These are phyloP conservation scores for Bungarus multicinctus DNA, from an alignment of 2,113 vertebrate species.

Conservation along the genomic window DNA sequence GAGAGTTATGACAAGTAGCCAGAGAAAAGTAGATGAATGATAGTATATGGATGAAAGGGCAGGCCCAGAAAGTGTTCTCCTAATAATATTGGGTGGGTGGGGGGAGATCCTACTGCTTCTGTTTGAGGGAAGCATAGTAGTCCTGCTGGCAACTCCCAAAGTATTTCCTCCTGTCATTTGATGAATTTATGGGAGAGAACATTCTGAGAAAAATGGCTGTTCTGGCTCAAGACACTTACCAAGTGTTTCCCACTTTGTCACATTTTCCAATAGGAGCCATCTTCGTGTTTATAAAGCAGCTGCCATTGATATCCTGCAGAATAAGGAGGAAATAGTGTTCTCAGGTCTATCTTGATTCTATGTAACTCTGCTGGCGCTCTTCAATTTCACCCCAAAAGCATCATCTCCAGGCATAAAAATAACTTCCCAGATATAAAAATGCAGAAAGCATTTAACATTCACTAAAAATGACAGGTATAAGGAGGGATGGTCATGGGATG, in stretches of 20 bases:
- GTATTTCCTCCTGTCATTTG: not conserved
- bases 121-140: not conserved
- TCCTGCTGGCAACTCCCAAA: not conserved
- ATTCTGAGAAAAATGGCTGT: not conserved
- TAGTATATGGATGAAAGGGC: not conserved
- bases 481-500: not conserved
- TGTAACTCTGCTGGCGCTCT: not conserved
- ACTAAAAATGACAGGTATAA: not conserved
- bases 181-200: not conserved
- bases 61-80: not conserved
- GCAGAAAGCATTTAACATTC: not conserved
- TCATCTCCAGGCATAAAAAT: not conserved
- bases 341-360: not conserved
- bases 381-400: not conserved
- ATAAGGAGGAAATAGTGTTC: not conserved
- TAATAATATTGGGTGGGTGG: not conserved
- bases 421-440: not conserved
- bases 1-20: not conserved
- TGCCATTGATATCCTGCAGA: constrained; percentile 79
- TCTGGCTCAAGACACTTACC: constrained; percentile 64
- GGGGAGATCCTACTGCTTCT: not conserved
- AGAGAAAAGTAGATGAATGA: not conserved
- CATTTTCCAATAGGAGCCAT: constrained; percentile 74
- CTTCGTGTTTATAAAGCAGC: constrained; percentile 71
- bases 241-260: constrained; percentile 69